Percentiles rank a stretch among this genome's conserved stretches.
These are phyloP conservation scores for Ameiurus melas DNA, from an alignment of 2,113 vertebrate species.

Conservation along the genomic window DNA sequence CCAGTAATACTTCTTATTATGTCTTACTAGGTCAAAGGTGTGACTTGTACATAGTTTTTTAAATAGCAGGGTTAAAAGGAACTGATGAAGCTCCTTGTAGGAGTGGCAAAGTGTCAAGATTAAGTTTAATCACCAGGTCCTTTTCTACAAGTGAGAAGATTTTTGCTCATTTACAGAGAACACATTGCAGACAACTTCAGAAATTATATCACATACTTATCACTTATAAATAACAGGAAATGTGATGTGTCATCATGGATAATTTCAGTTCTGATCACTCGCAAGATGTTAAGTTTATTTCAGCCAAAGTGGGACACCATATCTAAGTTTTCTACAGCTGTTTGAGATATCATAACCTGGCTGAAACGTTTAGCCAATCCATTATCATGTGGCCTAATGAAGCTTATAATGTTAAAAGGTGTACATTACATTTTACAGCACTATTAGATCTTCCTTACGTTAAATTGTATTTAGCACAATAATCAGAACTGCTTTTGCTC, in stretches of 20 bases:
- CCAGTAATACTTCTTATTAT: background rate
- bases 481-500: background rate
- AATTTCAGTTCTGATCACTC: background rate
- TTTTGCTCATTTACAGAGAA: background rate
- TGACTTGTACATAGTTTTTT: background rate
- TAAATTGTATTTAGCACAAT: conserved; percentile 5
- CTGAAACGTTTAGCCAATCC: background rate
- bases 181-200: background rate
- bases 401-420: background rate
- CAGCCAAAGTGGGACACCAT: background rate
- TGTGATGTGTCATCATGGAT: background rate
- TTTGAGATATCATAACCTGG: background rate
- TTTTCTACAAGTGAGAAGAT: background rate
- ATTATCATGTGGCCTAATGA: background rate
- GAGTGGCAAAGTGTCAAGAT: background rate
- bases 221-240: background rate
- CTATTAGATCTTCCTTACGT: background rate
- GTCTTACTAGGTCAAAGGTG: background rate
- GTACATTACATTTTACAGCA: conserved; percentile 4
- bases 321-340: background rate
- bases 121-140: background rate
- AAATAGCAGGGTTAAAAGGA: background rate
- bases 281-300: background rate
- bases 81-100: background rate
- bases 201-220: background rate